Base-by-base conservation (phyloP, 2,113 vertebrate genomes). In the Litocranius walleri region DNA sequence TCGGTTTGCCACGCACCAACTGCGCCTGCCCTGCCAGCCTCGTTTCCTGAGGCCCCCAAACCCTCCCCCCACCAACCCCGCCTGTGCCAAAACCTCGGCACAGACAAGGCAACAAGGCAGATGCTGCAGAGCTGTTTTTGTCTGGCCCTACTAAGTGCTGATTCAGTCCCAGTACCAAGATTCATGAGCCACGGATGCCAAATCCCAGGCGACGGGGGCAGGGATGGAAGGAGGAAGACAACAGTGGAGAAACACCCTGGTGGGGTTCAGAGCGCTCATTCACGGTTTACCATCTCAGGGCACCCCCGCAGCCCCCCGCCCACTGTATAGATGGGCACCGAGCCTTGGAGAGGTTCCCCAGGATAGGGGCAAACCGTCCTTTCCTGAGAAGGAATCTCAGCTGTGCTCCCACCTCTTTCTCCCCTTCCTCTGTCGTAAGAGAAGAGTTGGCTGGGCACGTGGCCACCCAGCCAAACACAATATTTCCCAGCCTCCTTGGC, bases 1-100 rank as follows among this genome's bases (percentile, higher is more conserved):
- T 97, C 74, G 56, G 95, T 95, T 95, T 96, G 97, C 98, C 96
- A 98, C 94, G 93, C 97, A 97, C 97, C 97, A 96, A 97, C 97
- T 93, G 97, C 90, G 91, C 98, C 97, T 29, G n/a, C 96, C 98
- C 94, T 64, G 94, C 97, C 97, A 94, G 94, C 88, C 91, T 43
- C 16, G 0, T 16, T 93, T 81, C 92, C 92, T 1, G 21, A 90
- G 71, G 88, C 90, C 88, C 95, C 95, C 25, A 0, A 7, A 25
- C 52, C 50, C 57, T 43, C 45, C 11, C 78, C 80, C 33, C 50
- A 4, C 61, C 45, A 50, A 19, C 45, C 77, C 74, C 1, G 9
- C 11, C 1, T 13, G 85, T 56, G n/a, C 96, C 95, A 48, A 59
- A 71, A 10, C 45, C 77, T 7, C 6, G 0, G 61, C 80, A 13